phyloP scores from a whole-genome alignment of 2,113 vertebrate species.

The Perca flavescens region DNA sequence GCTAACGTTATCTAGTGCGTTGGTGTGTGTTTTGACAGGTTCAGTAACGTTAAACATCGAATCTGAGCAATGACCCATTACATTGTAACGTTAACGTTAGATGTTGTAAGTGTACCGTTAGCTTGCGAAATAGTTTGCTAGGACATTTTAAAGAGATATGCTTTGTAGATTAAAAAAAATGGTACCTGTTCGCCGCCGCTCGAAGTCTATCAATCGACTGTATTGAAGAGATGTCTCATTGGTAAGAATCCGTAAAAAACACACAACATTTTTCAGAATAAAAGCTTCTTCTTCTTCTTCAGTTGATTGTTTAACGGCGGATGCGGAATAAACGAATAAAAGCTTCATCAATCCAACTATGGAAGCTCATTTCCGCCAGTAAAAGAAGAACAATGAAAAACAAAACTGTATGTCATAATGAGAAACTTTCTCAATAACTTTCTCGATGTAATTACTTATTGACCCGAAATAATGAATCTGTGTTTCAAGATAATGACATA shows the following conservation, averaged over 20 bases:
- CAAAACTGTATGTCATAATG: too few species aligned
- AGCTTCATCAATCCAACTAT: not conserved
- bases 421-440: too few species aligned
- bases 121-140: not conserved
- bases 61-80: not conserved
- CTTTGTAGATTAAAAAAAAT: not conserved
- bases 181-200: slow-evolving; percentile 52
- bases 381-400: too few species aligned
- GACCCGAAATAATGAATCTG: too few species aligned
- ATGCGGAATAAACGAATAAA: slow-evolving; percentile 35
- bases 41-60: not conserved
- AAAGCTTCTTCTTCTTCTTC: slow-evolving; percentile 1
- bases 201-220: not conserved
- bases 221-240: not conserved
- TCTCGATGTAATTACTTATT: too few species aligned
- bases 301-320: too few species aligned
- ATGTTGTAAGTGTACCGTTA: too few species aligned
- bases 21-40: slow-evolving; percentile 7
- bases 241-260: not conserved
- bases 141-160: not conserved
- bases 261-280: slow-evolving; percentile 54
- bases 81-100: too few species aligned
- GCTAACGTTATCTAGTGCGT: not conserved
- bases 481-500: too few species aligned
- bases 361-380: too few species aligned